Percentiles rank a stretch among this genome's conserved stretches.
Evolutionary conservation across 2,113 vertebrate species (phyloP).

Genomic region (Hyaena hyaena): DNA sequence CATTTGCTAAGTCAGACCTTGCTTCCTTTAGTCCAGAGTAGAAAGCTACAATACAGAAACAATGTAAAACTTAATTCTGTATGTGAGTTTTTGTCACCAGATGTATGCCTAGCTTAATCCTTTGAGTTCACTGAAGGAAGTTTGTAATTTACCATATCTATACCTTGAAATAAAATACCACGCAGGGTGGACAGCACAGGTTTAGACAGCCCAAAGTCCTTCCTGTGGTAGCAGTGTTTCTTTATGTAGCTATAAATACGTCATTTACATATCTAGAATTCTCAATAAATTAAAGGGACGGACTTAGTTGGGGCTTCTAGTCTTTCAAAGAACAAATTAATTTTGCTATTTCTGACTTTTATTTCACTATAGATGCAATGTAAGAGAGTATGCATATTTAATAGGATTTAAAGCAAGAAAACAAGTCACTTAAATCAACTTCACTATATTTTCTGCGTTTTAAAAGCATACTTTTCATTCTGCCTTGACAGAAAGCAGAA

Average conservation of each 20-base stretch:
- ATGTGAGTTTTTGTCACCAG: neutral
- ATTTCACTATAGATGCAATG: neutral
- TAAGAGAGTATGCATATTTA: neutral
- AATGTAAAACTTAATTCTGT: neutral
- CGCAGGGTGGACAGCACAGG: neutral
- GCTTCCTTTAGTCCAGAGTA: neutral
- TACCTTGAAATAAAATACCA: neutral
- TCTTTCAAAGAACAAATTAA: neutral
- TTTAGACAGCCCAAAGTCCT: neutral
- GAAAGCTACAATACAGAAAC: neutral
- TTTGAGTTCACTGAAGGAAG: neutral
- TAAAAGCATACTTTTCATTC: neutral
- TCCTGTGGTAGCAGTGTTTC: neutral
- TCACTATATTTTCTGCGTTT: neutral
- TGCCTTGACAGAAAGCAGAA: neutral
- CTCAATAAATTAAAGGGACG: neutral
- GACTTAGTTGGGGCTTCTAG: neutral
- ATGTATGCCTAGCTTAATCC: neutral
- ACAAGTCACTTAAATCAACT: neutral
- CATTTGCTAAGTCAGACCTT: neutral
- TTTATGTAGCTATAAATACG: neutral
- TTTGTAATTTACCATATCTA: neutral
- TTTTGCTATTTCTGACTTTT: neutral
- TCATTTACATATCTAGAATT: neutral
- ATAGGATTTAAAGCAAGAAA: conserved; percentile 13